phyloP scores from a whole-genome alignment of 2,797 vertebrate species.

The Oophaga sylvatica region DNA sequence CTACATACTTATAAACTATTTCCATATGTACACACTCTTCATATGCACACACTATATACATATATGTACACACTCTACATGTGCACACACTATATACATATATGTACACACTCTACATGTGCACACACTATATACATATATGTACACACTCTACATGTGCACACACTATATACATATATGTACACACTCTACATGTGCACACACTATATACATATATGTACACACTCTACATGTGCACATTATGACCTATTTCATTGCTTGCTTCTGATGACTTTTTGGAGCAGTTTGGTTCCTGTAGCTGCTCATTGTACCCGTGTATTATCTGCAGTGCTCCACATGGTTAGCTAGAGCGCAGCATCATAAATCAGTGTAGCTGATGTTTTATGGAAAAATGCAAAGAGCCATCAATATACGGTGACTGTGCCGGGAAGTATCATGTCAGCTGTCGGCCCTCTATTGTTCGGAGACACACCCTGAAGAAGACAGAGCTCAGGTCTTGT shows the following conservation, averaged over 20 bases:
- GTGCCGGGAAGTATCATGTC: slow-evolving; percentile 19
- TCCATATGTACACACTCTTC: background rate
- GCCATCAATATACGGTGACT: background rate
- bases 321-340: background rate
- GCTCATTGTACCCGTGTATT: background rate
- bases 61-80: too few relatives aligned
- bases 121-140: too few relatives aligned
- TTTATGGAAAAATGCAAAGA: background rate
- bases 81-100: too few relatives aligned
- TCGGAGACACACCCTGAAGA: slow-evolving; percentile 40
- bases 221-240: too few relatives aligned
- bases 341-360: background rate
- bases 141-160: too few relatives aligned
- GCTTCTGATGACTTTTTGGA: background rate
- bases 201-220: too few relatives aligned
- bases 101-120: too few relatives aligned
- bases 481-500: background rate
- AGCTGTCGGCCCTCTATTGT: slow-evolving; percentile 29
- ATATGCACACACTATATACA: too few relatives aligned
- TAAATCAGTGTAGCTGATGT: background rate
- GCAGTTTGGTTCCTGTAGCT: background rate
- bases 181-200: too few relatives aligned
- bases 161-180: too few relatives aligned
- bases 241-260: background rate
- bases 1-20: background rate